Conservation (phyloP, 2,888 invertebrate genomes). For the Agonopterix heracliana region DNA sequence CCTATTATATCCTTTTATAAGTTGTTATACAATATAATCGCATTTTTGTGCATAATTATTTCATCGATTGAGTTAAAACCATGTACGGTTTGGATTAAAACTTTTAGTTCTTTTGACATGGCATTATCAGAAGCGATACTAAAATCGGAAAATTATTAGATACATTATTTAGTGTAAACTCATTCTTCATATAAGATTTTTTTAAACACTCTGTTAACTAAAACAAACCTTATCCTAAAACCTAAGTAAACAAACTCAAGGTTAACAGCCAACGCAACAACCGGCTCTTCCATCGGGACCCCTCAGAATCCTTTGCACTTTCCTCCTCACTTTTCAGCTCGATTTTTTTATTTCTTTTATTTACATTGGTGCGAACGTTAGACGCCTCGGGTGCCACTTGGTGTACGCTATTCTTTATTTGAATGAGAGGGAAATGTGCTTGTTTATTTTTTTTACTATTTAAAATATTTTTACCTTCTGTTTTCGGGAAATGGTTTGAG, state of each 20-base stretch:
- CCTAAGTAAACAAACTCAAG: background rate
- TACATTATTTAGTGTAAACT: no score
- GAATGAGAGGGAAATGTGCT: constrained; percentile 16
- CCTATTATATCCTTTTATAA: no score
- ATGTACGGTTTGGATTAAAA: no score
- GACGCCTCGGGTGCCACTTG: constrained; percentile 53
- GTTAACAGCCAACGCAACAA: constrained; percentile 15
- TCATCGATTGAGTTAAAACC: no score
- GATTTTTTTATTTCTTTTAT: constrained; percentile 30
- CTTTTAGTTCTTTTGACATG: no score
- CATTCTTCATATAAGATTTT: no score
- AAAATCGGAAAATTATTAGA: no score
- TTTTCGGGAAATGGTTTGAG: constrained; percentile 10
- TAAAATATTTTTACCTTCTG: constrained; percentile 11
- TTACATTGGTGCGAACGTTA: constrained; percentile 45
- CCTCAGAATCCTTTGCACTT: constrained; percentile 48
- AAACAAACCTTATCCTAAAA: no score
- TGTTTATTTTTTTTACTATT: constrained; percentile 20
- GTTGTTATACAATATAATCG: no score
- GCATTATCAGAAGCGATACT: no score
- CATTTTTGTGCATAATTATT: no score
- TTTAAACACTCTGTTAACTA: no score
- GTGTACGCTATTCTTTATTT: constrained; percentile 36
- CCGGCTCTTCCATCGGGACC: constrained; percentile 24
- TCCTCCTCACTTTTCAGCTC: constrained; percentile 45